Conservation (phyloP, 2,888 invertebrate genomes). For the Drosophila mayaguana region DNA sequence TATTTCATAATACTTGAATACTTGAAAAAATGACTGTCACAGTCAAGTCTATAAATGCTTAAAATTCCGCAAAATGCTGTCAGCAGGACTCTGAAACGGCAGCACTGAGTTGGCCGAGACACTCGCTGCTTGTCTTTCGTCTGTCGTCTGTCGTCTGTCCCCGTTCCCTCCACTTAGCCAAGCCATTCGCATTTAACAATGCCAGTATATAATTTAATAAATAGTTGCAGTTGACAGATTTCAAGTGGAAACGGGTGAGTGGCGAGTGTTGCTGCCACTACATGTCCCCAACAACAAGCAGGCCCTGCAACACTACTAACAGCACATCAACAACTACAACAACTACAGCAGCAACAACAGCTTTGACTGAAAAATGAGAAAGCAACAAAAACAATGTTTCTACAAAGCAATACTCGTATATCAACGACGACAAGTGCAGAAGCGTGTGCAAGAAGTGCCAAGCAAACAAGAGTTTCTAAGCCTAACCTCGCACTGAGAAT, state of each 20-base stretch:
- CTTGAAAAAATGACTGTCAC: conserved; percentile 35
- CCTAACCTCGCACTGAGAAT: conserved; percentile 6
- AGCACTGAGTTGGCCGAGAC: neutral
- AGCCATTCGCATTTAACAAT: conserved; percentile 69
- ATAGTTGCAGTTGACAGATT: conserved; percentile 81
- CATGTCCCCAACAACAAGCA: conserved; percentile 38
- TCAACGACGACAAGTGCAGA: conserved; percentile 66
- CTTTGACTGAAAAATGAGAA: neutral
- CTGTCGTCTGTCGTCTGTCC: neutral
- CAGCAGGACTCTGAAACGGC: conserved; percentile 1
- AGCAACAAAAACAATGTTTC: conserved; percentile 45
- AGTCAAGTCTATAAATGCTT: conserved; percentile 32
- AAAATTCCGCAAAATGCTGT: conserved; percentile 23
- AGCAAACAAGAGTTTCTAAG: conserved; percentile 3
- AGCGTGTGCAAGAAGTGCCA: conserved; percentile 69
- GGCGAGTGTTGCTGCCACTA: conserved; percentile 41
- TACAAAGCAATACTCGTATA: conserved; percentile 50
- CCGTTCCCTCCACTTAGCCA: conserved; percentile 22
- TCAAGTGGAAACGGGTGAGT: conserved; percentile 71
- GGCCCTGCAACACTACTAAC: conserved; percentile 21
- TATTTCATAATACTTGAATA: conserved; percentile 37
- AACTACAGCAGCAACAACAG: conserved; percentile 24
- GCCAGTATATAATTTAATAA: conserved; percentile 77
- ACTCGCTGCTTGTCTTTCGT: conserved; percentile 1
- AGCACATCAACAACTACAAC: conserved; percentile 20